These are phyloP conservation scores for Potorous gilbertii DNA, from an alignment of 2,797 vertebrate genomes.

Conservation along the genomic window DNA sequence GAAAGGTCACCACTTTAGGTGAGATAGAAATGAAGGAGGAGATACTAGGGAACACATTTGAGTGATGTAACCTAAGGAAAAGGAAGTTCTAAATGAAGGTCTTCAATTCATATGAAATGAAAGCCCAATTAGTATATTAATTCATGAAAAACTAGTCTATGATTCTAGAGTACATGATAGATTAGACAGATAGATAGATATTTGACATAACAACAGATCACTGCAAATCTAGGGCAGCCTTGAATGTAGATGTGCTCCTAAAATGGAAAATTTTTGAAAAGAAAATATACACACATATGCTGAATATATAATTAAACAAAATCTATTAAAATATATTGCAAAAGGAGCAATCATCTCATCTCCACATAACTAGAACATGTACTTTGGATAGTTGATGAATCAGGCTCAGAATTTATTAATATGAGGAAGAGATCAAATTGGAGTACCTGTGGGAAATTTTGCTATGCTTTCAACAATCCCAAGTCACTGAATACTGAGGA, in stretches of 20 bases:
- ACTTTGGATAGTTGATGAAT: not conserved
- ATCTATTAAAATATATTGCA: not conserved
- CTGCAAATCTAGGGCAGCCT: not conserved
- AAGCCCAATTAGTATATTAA: not conserved
- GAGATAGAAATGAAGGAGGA: not conserved
- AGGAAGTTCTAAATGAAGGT: not conserved
- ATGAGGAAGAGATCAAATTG: not conserved
- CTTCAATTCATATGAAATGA: not conserved
- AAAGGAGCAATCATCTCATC: not conserved
- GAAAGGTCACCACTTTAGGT: not conserved
- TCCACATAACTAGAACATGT: not conserved
- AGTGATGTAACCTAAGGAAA: not conserved
- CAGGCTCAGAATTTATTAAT: not conserved
- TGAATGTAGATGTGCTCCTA: not conserved
- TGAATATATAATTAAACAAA: not conserved
- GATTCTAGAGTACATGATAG: constrained; percentile 42
- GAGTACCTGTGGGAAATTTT: not conserved
- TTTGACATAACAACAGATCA: not conserved
- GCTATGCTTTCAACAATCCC: not conserved
- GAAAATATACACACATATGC: not conserved
- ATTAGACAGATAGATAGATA: not conserved
- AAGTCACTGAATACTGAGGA: not conserved
- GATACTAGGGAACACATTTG: not conserved
- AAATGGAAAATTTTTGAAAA: not conserved
- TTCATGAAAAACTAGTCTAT: constrained; percentile 5